These are phyloP conservation scores for Sialis lutaria DNA, from an alignment of 2,888 invertebrate species.

Conservation along the genomic window DNA sequence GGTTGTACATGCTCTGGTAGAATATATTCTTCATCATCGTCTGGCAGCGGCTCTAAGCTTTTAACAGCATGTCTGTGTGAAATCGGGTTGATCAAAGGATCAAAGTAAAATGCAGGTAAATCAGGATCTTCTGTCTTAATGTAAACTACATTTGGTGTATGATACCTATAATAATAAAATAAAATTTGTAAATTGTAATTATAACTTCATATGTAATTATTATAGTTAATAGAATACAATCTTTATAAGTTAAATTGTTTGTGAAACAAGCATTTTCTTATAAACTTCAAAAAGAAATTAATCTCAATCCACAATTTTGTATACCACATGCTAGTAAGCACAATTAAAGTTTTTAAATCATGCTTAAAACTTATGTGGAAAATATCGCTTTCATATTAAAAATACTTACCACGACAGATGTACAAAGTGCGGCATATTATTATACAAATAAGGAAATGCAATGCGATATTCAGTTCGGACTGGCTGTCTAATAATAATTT, in stretches of 20 bases:
- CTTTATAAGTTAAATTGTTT: too few species aligned
- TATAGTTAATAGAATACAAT: too few species aligned
- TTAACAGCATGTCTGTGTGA: conserved; percentile 84
- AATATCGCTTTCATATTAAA: neutral
- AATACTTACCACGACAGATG: conserved; percentile 86
- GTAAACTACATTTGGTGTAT: conserved; percentile 96
- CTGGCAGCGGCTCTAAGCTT: conserved; percentile 66
- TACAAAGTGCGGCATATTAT: conserved; percentile 96
- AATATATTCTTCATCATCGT: conserved; percentile 88
- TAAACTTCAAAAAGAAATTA: too few species aligned
- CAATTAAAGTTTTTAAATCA: too few species aligned
- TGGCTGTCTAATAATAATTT: conserved; percentile 97
- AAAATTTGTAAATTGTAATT: neutral
- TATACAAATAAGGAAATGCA: conserved; percentile 97
- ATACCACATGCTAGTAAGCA: too few species aligned
- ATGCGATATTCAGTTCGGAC: conserved; percentile 98
- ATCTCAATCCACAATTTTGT: too few species aligned
- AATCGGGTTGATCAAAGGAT: conserved; percentile 98
- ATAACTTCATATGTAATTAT: too few species aligned
- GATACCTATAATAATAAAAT: conserved; percentile 57
- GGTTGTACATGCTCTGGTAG: conserved; percentile 82
- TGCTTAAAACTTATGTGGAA: too few species aligned
- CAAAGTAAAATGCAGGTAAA: conserved; percentile 98
- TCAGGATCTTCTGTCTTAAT: conserved; percentile 99
- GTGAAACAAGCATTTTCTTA: too few species aligned